Conservation (phyloP, 2,888 invertebrate genomes). For the Drosophila formosana region DNA sequence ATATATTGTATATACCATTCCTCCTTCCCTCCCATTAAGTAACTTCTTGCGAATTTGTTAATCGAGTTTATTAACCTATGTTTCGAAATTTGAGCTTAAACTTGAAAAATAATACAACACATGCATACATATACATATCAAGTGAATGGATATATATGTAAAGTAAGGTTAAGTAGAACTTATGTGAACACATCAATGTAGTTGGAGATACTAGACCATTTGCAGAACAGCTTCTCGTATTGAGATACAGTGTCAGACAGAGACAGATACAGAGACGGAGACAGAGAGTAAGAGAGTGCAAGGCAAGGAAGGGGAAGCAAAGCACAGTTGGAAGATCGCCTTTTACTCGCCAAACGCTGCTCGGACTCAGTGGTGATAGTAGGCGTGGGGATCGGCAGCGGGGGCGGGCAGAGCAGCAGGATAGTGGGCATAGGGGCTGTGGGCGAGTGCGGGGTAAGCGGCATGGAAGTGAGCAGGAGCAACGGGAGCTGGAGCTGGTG, state of each 20-base stretch:
- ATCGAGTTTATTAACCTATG: conserved; percentile 54
- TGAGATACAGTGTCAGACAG: conserved; percentile 16
- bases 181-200: conserved; percentile 55
- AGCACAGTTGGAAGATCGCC: conserved; percentile 41
- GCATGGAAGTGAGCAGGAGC: conserved; percentile 72
- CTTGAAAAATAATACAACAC: conserved; percentile 73
- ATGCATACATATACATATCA: conserved; percentile 55
- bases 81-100: conserved; percentile 49
- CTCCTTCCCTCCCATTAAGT: background rate
- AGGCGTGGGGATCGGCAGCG: conserved; percentile 68
- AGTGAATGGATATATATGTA: conserved; percentile 34
- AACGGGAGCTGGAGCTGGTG: conserved; percentile 52
- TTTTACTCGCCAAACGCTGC: conserved; percentile 25
- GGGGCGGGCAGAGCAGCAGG: conserved; percentile 59
- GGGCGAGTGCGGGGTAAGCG: conserved; percentile 80
- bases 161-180: conserved; percentile 33
- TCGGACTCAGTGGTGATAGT: conserved; percentile 73
- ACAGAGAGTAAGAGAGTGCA: conserved; percentile 7
- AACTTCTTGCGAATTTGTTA: conserved; percentile 5
- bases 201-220: conserved; percentile 33
- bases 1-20: background rate
- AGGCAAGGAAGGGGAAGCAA: conserved; percentile 18
- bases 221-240: conserved; percentile 11
- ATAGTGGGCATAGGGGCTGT: conserved; percentile 77
- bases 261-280: conserved; percentile 16